These are phyloP conservation scores for Drepana falcataria DNA, from an alignment of 2,888 invertebrate genomes.

Conservation along the genomic window DNA sequence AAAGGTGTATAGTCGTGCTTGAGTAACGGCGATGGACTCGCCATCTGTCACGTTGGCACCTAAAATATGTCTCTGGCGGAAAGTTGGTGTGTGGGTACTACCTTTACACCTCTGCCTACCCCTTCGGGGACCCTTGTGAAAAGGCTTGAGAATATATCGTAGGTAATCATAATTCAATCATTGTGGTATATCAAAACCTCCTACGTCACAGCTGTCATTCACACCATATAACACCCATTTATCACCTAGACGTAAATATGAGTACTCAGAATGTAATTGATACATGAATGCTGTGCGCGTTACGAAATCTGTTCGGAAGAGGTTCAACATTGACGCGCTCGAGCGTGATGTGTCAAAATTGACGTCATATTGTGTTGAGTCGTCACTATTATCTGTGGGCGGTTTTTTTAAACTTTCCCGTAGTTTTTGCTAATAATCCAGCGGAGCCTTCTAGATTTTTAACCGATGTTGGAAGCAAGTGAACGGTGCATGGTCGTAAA, in stretches of 20 bases:
- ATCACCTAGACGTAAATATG: slow-evolving; percentile 44
- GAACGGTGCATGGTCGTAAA: too few relatives aligned
- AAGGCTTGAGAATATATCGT: background rate
- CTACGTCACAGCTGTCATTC: background rate
- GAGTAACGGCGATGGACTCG: too few relatives aligned
- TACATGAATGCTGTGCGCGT: slow-evolving; percentile 29
- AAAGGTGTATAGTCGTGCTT: too few relatives aligned
- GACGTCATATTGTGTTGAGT: slow-evolving; percentile 20
- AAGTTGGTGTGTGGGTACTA: too few relatives aligned
- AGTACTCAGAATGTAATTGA: slow-evolving; percentile 42
- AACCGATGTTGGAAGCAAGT: too few relatives aligned
- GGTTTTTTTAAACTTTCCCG: slow-evolving; percentile 2
- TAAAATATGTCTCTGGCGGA: too few relatives aligned
- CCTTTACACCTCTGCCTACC: too few relatives aligned
- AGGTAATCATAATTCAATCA: background rate
- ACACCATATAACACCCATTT: slow-evolving; percentile 35
- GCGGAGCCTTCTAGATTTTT: too few relatives aligned
- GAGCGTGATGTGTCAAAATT: slow-evolving; percentile 26
- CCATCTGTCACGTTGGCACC: too few relatives aligned
- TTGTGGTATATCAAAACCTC: background rate
- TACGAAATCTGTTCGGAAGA: slow-evolving; percentile 26
- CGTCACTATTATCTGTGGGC: slow-evolving; percentile 21
- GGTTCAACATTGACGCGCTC: slow-evolving; percentile 14
- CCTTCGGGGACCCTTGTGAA: too few relatives aligned
- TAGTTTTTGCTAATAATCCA: too few relatives aligned